These are phyloP conservation scores for Hippoglossus hippoglossus DNA, from an alignment of 2,797 vertebrate species.

Conservation along the genomic window DNA sequence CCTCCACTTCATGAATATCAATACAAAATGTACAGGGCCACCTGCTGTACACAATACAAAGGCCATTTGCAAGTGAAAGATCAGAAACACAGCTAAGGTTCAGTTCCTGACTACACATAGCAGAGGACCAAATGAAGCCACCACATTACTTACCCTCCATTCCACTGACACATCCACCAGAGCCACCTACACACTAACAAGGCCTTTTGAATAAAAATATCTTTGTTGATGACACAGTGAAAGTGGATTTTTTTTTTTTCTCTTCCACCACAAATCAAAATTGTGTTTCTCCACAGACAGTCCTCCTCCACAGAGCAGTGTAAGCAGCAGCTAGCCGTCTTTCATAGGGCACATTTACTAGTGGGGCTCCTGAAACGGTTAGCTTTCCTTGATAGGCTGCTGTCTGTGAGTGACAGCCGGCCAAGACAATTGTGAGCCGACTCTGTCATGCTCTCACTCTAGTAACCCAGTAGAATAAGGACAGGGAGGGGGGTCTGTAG, in stretches of 20 bases:
- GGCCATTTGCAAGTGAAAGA: slow-evolving; percentile 41
- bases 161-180: slow-evolving; percentile 23
- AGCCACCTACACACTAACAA: not conserved
- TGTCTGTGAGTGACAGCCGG: slow-evolving; percentile 39
- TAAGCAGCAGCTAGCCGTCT: slow-evolving; percentile 27
- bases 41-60: slow-evolving; percentile 67
- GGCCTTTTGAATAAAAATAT: not conserved
- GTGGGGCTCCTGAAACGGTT: slow-evolving; percentile 1
- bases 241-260: not conserved
- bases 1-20: slow-evolving; percentile 70
- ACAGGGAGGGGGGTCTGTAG: slow-evolving; percentile 5
- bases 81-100: slow-evolving; percentile 18
- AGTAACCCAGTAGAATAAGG: slow-evolving; percentile 48
- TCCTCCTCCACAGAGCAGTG: slow-evolving; percentile 19
- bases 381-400: slow-evolving; percentile 36
- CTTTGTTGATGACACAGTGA: not conserved
- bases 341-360: slow-evolving; percentile 29
- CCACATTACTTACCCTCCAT: slow-evolving; percentile 60
- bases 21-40: slow-evolving; percentile 63
- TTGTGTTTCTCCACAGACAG: not conserved
- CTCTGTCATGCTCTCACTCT: slow-evolving; percentile 26
- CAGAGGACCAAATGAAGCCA: slow-evolving; percentile 12
- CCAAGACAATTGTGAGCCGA: slow-evolving; percentile 25
- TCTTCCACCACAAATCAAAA: not conserved
- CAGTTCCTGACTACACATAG: slow-evolving; percentile 27